Percentiles rank a stretch among this genome's conserved stretches.
Conservation (phyloP, 2,797 vertebrate genomes). For the Molossus alvarezi region DNA sequence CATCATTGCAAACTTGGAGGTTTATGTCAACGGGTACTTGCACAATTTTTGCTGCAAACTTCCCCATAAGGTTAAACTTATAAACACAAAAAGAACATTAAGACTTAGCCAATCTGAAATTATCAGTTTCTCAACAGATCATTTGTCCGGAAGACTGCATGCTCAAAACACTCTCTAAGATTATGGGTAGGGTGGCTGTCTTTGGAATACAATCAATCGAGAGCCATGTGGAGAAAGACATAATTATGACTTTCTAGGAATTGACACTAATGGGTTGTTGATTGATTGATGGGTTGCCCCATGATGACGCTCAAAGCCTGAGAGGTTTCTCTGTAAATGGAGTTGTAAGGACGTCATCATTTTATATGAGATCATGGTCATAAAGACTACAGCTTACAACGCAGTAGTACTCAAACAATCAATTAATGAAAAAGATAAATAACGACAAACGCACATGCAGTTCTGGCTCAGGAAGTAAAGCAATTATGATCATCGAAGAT, state of each 20-base stretch:
- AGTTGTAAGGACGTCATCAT: background rate
- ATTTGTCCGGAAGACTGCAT: background rate
- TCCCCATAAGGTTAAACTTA: background rate
- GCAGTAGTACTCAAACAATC: background rate
- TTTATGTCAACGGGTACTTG: background rate
- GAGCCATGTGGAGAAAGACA: background rate
- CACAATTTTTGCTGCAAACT: background rate
- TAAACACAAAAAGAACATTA: background rate
- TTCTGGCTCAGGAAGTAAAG: background rate
- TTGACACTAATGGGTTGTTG: background rate
- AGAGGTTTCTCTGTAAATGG: slow-evolving; percentile 19
- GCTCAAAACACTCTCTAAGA: background rate
- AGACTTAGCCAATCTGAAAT: background rate
- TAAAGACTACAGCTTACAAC: background rate
- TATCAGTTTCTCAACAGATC: background rate
- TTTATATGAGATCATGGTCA: slow-evolving; percentile 64
- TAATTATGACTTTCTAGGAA: slow-evolving; percentile 8
- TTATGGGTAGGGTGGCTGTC: background rate
- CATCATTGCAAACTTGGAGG: background rate
- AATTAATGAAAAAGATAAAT: slow-evolving; percentile 40
- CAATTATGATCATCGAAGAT: background rate
- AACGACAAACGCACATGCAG: background rate
- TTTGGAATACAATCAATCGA: background rate
- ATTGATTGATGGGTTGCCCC: background rate
- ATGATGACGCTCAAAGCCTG: background rate